Base-by-base conservation (phyloP, 2,797 vertebrate species). In the Chaunax sp. region DNA sequence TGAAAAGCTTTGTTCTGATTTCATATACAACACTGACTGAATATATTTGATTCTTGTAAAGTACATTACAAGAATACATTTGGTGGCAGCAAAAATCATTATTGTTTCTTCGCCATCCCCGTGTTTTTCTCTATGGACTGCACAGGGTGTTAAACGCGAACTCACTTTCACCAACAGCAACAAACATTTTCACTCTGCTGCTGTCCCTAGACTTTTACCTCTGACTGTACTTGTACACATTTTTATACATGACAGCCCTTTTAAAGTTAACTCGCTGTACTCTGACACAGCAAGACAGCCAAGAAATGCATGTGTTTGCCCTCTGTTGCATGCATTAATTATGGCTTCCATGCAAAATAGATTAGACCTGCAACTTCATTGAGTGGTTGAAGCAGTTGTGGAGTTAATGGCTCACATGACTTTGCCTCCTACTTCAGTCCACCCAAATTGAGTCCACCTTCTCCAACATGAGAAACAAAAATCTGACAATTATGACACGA, bases 271-370 rank as follows among this genome's bases (percentile, higher is more conserved):
- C 61, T 67, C 57, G 30, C 75, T 68, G 67, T 61, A 77, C 57
- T 64, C 64, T 80, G 68, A 81, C 80, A 56, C 63, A 23, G 71
- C 69, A 38, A 62, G 67, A 73, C 62, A 64, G 77, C 69, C 60
- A 63, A 75, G 73, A 76, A 90, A 89, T 83, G 57, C 83, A 78
- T 72, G 74, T 73, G 83, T 85, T 83, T 71, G 45, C 64, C 75
- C 14, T 0, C 72, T 66, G 54, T 72, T 13, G 71, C 84, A 90
- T 92, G 86, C 84, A 92, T 92, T 89, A 91, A 79, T 91, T 64
- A 92, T 90, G 66, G 58, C 22, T 55, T 70, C 71, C 88, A 91
- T 91, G 85, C 78, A 91, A 91, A 91, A 92, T 91, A 77, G 69
- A 91, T 92, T 80, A 85, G 77, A 82, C 62, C 66, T 80, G 63